phyloP scores from a whole-genome alignment of 2,888 invertebrate species.

The Griposia aprilina region DNA sequence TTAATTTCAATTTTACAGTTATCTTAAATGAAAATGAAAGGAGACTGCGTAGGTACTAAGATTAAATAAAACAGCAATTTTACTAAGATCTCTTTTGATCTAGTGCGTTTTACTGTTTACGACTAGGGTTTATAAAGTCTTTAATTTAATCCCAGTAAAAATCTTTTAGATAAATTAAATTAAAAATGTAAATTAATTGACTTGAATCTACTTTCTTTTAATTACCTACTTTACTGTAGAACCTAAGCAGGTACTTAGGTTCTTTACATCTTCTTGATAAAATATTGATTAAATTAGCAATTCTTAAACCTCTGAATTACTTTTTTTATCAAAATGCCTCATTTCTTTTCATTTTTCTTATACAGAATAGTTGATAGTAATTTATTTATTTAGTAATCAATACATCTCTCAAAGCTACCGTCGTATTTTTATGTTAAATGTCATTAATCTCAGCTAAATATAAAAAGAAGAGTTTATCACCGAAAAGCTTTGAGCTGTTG shows the following conservation, averaged over 20 bases:
- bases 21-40: neutral
- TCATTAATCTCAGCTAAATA: neutral
- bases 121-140: constrained; percentile 6
- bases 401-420: no score
- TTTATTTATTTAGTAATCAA: neutral
- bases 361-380: neutral
- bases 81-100: constrained; percentile 15
- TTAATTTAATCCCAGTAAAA: neutral
- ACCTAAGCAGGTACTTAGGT: neutral
- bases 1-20: neutral
- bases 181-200: neutral
- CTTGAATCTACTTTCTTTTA: neutral
- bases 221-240: neutral
- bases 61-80: constrained; percentile 9
- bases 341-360: neutral
- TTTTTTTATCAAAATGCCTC: neutral
- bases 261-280: neutral
- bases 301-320: neutral
- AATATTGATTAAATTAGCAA: neutral
- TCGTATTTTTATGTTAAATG: neutral
- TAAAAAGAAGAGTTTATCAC: neutral
- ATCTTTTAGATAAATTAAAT: neutral
- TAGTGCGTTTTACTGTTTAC: constrained; percentile 27
- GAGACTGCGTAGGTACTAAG: neutral
- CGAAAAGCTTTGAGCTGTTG: no score